These are phyloP conservation scores for Pseudomyrmex flavicornis DNA, from an alignment of 1,140 invertebrate species.

Conservation along the genomic window DNA sequence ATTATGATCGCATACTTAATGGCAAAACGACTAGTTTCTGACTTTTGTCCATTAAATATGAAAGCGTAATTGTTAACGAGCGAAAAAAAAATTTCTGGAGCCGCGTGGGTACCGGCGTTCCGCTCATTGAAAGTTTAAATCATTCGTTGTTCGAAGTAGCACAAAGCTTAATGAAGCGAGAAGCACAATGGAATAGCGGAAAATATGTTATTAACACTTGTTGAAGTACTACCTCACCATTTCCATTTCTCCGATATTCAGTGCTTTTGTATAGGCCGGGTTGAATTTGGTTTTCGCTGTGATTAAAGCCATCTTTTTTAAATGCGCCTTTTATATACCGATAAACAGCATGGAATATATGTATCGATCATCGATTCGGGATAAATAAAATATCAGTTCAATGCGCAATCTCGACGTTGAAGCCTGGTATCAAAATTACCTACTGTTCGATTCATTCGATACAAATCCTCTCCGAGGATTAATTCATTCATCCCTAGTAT, in stretches of 20 bases:
- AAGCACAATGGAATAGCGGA: slow-evolving; percentile 18
- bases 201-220: slow-evolving; percentile 51
- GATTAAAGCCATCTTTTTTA: slow-evolving; percentile 32
- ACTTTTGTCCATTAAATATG: not conserved
- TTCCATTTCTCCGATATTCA: slow-evolving; percentile 29
- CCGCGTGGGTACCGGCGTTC: not conserved
- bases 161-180: slow-evolving; percentile 45
- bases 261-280: not conserved
- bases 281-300: slow-evolving; percentile 14
- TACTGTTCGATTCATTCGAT: not conserved
- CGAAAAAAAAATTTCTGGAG: slow-evolving; percentile 16
- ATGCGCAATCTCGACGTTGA: slow-evolving; percentile 24
- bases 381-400: slow-evolving; percentile 46
- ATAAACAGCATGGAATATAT: not conserved
- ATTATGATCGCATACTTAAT: slow-evolving; percentile 1
- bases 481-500: slow-evolving; percentile 25
- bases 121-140: slow-evolving; percentile 44
- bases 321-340: slow-evolving; percentile 23
- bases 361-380: slow-evolving; percentile 24
- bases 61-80: slow-evolving; percentile 30
- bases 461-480: slow-evolving; percentile 10
- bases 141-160: slow-evolving; percentile 27
- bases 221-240: slow-evolving; percentile 24
- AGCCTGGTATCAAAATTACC: slow-evolving; percentile 13
- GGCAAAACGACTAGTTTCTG: slow-evolving; percentile 4